These are phyloP conservation scores for Drosophila guanche DNA, from an alignment of 1,140 invertebrate genomes.

Conservation along the genomic window DNA sequence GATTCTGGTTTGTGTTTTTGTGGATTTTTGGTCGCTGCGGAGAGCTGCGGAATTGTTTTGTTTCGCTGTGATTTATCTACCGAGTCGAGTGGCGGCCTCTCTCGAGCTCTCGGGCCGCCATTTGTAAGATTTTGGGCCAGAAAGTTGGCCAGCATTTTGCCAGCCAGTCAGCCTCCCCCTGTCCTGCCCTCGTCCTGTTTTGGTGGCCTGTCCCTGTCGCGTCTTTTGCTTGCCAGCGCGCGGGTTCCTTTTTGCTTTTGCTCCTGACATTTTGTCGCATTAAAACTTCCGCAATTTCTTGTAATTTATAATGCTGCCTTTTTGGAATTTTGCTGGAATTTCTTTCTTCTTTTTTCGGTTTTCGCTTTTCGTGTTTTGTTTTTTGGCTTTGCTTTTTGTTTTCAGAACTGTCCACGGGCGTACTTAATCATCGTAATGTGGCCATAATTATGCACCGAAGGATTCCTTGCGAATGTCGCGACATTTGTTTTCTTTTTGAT, in stretches of 20 bases:
- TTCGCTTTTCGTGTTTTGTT: slow-evolving; percentile 2
- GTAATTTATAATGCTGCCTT: slow-evolving; percentile 78
- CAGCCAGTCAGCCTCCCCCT: no score
- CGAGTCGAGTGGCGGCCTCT: background rate
- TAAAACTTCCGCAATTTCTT: slow-evolving; percentile 78
- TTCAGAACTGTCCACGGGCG: slow-evolving; percentile 36
- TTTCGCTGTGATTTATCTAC: slow-evolving; percentile 72
- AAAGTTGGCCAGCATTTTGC: slow-evolving; percentile 66
- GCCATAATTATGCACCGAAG: slow-evolving; percentile 71
- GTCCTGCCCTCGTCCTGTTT: slow-evolving; percentile 21
- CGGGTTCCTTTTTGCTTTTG: slow-evolving; percentile 47
- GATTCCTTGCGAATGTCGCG: slow-evolving; percentile 43
- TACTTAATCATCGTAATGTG: slow-evolving; percentile 78
- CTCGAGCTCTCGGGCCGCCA: slow-evolving; percentile 56
- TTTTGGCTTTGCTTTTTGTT: slow-evolving; percentile 37
- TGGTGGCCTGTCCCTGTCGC: slow-evolving; percentile 40
- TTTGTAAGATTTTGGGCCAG: slow-evolving; percentile 78
- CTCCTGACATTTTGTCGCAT: slow-evolving; percentile 76
- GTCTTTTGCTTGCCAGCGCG: slow-evolving; percentile 62
- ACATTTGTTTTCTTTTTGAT: slow-evolving; percentile 35
- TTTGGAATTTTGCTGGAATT: slow-evolving; percentile 56
- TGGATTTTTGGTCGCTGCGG: slow-evolving; percentile 21
- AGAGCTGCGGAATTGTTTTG: slow-evolving; percentile 63
- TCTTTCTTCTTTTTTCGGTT: slow-evolving; percentile 13
- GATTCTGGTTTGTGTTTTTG: slow-evolving; percentile 47